A percentile compares a stretch with the other conserved stretches of the same genome.
Conservation (phyloP, 1,140 invertebrate species). For the Nixonia krombeini region DNA sequence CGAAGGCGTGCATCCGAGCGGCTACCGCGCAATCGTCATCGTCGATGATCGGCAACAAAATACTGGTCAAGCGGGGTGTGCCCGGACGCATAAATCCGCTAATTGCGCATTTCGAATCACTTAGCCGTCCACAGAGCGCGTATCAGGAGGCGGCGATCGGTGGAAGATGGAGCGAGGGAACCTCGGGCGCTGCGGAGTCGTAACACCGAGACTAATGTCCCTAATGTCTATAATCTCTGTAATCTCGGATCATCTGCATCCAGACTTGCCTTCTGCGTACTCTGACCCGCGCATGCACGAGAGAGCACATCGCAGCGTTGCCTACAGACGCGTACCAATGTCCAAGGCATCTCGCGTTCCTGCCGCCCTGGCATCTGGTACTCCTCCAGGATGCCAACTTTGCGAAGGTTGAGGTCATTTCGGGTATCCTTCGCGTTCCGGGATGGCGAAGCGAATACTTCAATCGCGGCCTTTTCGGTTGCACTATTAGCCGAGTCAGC, state of each 20-base stretch:
- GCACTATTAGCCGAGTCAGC: no score
- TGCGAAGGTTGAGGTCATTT: no score
- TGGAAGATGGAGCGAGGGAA: constrained; percentile 10
- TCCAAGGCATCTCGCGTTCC: no score
- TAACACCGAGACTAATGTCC: constrained; percentile 52
- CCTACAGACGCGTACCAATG: constrained; percentile 24
- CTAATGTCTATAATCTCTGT: constrained; percentile 64
- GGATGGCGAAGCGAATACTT: no score
- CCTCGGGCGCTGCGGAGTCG: constrained; percentile 29
- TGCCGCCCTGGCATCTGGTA: no score
- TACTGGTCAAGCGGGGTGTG: constrained; percentile 16
- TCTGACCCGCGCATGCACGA: constrained; percentile 21
- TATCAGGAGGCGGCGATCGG: constrained; percentile 46
- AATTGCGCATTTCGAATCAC: constrained; percentile 56
- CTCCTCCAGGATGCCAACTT: no score
- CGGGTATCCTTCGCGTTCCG: no score
- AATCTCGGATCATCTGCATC: constrained; percentile 56
- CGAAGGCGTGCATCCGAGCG: neutral
- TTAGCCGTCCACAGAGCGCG: constrained; percentile 45
- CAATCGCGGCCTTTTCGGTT: no score
- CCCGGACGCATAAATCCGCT: constrained; percentile 46
- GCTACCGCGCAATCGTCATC: constrained; percentile 29
- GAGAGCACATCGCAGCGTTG: constrained; percentile 6
- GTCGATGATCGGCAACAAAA: constrained; percentile 29
- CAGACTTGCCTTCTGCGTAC: no score